Conservation (phyloP, 2,888 invertebrate species). For the Noctuana brunneofusca region DNA sequence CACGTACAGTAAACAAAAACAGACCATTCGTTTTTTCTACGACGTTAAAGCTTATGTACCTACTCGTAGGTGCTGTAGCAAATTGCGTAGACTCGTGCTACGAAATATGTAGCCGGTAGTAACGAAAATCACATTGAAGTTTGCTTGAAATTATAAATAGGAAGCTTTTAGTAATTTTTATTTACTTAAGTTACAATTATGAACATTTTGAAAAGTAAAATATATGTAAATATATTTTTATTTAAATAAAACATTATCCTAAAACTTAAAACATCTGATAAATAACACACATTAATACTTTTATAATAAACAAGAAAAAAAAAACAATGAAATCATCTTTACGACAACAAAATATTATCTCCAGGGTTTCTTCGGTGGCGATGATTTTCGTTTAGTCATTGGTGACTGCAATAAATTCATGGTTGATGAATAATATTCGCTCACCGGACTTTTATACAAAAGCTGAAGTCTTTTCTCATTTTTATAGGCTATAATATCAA, state of each 20-base stretch:
- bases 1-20: too few species aligned
- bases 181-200: not conserved
- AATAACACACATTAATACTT: slow-evolving; percentile 4
- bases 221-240: slow-evolving; percentile 3
- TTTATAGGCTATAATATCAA: slow-evolving; percentile 54
- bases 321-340: not conserved
- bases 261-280: slow-evolving; percentile 17
- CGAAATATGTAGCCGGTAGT: not conserved
- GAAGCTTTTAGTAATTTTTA: not conserved
- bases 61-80: not conserved
- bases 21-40: too few species aligned
- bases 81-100: not conserved
- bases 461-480: slow-evolving; percentile 52
- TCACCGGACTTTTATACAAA: slow-evolving; percentile 49
- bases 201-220: not conserved
- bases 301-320: slow-evolving; percentile 9
- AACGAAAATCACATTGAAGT: not conserved
- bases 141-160: not conserved
- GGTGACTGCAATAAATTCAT: slow-evolving; percentile 43
- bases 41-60: too few species aligned
- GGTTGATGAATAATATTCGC: slow-evolving; percentile 40
- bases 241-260: slow-evolving; percentile 23
- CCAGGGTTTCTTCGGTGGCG: slow-evolving; percentile 13
- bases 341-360: slow-evolving; percentile 7
- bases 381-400: not conserved